Base-by-base conservation (phyloP, 92 coral and sea anemone species). In the Bergia puertoricense region DNA sequence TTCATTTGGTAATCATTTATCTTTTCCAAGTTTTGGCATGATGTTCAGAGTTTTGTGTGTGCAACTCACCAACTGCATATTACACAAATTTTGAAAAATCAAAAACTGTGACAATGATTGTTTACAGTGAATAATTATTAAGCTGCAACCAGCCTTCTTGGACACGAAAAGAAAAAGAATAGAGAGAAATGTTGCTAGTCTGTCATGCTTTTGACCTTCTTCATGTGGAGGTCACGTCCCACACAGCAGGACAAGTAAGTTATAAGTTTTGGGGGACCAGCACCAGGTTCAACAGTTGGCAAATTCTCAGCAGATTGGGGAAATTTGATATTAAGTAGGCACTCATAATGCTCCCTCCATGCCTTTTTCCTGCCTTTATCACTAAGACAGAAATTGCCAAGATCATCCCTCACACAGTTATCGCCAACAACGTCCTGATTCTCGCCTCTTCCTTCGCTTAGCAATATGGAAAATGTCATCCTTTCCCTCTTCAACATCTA, bases 261-360 rank as follows among this genome's bases (percentile, higher is more conserved):
- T 68, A 88, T 72, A 62, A 71, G 50, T 42, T 45, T 42, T 65
- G 91, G 88, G 38, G 88, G 91, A 48, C 81, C 77, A 23, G 42
- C 88, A 41, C 30, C 62, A 59, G 88, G 91, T 16, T 80, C 18
- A 20, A 68, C 91, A 62, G 87, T 77, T 4, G 91, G 77, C 23
- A 80, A 44, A 54, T 72, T 79, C 39, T 88, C 88, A 88, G 50
- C 65, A 46, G 73, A 75, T 90, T 90, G 85, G 9, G 81, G 77
- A 71, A 90, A 90, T 66, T 90, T 90, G 20, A 65, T 78, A 77
- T 90, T 90, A 23, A 90, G 69, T 45, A 90, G 89, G 38, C 82
- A 74, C 20, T 89, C 51, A 56, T 89, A 89, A 75, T 89, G 89
- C 62, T 89, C 75, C 67, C 14, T 71, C 91, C 91, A 89, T 0